A percentile compares a stretch with the other conserved stretches of the same genome.
These are phyloP conservation scores for Calliopum simillimum DNA, from an alignment of 2,888 invertebrate genomes.

Conservation along the genomic window DNA sequence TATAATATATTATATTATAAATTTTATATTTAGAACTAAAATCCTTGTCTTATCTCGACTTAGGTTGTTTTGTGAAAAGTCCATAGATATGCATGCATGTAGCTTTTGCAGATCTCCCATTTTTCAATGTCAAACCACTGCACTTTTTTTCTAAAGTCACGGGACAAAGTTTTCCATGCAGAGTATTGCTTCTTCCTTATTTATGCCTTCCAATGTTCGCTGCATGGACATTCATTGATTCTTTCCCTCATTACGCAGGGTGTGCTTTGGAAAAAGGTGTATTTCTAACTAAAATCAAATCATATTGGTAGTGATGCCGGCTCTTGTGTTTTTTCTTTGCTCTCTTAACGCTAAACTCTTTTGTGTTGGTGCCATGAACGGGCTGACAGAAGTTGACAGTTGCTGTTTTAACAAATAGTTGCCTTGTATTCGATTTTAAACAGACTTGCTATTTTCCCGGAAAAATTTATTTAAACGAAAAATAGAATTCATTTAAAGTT, in stretches of 20 bases:
- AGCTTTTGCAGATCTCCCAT: no score
- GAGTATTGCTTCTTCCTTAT: conserved; percentile 26
- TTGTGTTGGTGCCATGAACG: conserved; percentile 57
- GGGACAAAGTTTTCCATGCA: not conserved
- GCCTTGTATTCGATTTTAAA: conserved; percentile 16
- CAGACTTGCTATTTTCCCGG: conserved; percentile 14
- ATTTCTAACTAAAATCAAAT: no score
- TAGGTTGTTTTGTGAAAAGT: no score
- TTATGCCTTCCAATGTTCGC: conserved; percentile 36
- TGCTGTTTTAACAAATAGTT: not conserved
- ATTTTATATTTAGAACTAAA: no score
- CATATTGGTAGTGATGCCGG: not conserved
- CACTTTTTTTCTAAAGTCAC: no score
- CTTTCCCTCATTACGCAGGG: conserved; percentile 11
- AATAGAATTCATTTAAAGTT: conserved; percentile 61
- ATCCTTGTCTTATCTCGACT: no score
- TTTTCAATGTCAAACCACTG: no score
- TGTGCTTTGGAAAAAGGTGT: no score
- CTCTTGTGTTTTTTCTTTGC: not conserved
- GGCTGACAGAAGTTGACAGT: conserved; percentile 49
- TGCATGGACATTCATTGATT: conserved; percentile 40
- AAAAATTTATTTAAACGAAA: conserved; percentile 14
- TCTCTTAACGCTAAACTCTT: conserved; percentile 10
- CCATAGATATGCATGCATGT: no score
- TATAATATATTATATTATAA: no score